These are phyloP conservation scores for Caenorhabditis virilis DNA, from an alignment of 2,888 invertebrate species.

Conservation along the genomic window DNA sequence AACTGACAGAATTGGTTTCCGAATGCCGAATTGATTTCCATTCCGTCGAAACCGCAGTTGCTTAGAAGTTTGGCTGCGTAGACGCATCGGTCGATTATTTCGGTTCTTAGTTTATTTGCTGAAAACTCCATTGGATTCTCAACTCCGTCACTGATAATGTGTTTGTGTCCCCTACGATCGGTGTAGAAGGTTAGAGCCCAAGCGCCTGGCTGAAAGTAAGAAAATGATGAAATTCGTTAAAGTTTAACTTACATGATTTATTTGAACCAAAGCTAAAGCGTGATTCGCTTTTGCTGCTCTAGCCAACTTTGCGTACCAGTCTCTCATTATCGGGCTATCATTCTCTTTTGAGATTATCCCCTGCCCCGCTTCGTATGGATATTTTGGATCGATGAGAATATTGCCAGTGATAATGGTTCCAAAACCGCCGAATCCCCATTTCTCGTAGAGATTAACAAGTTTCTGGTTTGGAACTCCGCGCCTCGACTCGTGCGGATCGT, in stretches of 20 bases:
- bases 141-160: constrained; percentile 34
- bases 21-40: constrained; percentile 27
- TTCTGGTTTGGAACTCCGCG: constrained; percentile 46
- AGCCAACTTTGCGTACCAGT: constrained; percentile 30
- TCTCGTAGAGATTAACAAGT: constrained; percentile 46
- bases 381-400: constrained; percentile 44
- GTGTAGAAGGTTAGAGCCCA: constrained; percentile 30
- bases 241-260: constrained; percentile 30
- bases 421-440: constrained; percentile 55
- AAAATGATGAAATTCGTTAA: background rate
- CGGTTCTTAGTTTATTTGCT: constrained; percentile 31
- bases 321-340: constrained; percentile 28
- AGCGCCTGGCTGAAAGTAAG: constrained; percentile 20
- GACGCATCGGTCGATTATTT: constrained; percentile 50
- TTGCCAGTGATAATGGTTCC: constrained; percentile 57
- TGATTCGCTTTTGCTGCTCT: constrained; percentile 38
- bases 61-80: constrained; percentile 32
- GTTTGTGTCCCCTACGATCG: constrained; percentile 17
- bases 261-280: constrained; percentile 42
- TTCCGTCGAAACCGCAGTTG: constrained; percentile 33
- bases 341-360: constrained; percentile 37
- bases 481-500: constrained; percentile 30
- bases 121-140: constrained; percentile 43
- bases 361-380: constrained; percentile 44
- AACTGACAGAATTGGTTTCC: constrained; percentile 37